A percentile compares a stretch with the other conserved stretches of the same genome.
Evolutionary conservation across 2,888 invertebrate species (phyloP).

Genomic region (Cataglyphis altisquamis): DNA sequence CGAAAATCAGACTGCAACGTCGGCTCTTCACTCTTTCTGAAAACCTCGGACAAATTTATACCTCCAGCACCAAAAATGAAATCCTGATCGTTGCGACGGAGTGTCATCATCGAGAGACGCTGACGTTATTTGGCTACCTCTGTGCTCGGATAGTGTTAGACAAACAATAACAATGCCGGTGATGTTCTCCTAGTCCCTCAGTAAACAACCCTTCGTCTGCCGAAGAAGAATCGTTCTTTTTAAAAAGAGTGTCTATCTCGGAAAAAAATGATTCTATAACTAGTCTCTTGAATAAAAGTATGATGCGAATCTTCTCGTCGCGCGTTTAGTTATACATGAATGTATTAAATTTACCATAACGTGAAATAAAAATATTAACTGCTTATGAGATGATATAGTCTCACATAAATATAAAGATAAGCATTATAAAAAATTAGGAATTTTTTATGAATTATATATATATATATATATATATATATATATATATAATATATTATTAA

Average conservation of each 20-base stretch:
- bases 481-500: neutral
- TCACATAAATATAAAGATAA: neutral
- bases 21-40: conserved; percentile 62
- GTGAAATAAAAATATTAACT: neutral
- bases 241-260: neutral
- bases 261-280: neutral
- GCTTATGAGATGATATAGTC: neutral
- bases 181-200: conserved; percentile 75
- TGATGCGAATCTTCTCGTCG: neutral
- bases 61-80: conserved; percentile 68
- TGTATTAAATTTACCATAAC: neutral
- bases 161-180: conserved; percentile 45
- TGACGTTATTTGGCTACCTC: conserved; percentile 18
- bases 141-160: conserved; percentile 19
- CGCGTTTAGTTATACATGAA: neutral
- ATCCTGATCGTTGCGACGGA: conserved; percentile 58
- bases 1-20: conserved; percentile 30
- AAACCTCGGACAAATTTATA: conserved; percentile 64
- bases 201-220: conserved; percentile 75
- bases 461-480: neutral
- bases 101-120: conserved; percentile 43
- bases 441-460: neutral
- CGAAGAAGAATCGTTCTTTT: conserved; percentile 45
- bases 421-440: neutral
- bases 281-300: neutral